Conservation (phyloP, 1,140 invertebrate genomes). For the Oncopodura yosiiana region DNA sequence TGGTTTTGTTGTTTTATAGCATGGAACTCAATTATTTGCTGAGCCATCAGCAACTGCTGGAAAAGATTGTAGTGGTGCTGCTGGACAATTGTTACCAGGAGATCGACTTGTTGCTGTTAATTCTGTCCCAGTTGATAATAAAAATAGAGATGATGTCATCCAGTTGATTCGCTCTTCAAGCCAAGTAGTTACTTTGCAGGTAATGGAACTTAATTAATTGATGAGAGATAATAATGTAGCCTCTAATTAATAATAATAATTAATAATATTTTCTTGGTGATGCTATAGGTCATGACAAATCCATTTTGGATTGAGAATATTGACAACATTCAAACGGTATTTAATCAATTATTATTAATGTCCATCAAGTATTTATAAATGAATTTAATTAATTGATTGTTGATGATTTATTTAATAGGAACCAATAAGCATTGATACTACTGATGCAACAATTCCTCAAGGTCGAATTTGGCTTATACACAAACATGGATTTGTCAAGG, state of each 20-base stretch:
- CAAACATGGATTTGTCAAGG: slow-evolving; percentile 32
- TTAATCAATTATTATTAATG: not conserved
- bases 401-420: slow-evolving; percentile 8
- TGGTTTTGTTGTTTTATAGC: slow-evolving; percentile 13
- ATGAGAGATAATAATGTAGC: not conserved
- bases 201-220: slow-evolving; percentile 44
- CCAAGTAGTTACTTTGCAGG: slow-evolving; percentile 72
- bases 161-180: slow-evolving; percentile 80
- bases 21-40: slow-evolving; percentile 62
- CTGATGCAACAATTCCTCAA: not conserved
- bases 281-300: slow-evolving; percentile 22
- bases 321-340: slow-evolving; percentile 3
- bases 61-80: slow-evolving; percentile 54
- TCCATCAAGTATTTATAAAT: not conserved
- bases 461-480: slow-evolving; percentile 26
- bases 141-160: slow-evolving; percentile 81
- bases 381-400: not conserved
- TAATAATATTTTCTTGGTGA: slow-evolving; percentile 9
- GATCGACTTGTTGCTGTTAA: slow-evolving; percentile 88
- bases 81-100: slow-evolving; percentile 64
- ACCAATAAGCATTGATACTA: slow-evolving; percentile 17
- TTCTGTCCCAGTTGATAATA: slow-evolving; percentile 69
- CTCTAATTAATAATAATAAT: not conserved
- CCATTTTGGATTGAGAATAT: slow-evolving; percentile 31
- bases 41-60: slow-evolving; percentile 69